These are phyloP conservation scores for Patella caerulea DNA, from an alignment of 2,888 invertebrate genomes.

Conservation along the genomic window DNA sequence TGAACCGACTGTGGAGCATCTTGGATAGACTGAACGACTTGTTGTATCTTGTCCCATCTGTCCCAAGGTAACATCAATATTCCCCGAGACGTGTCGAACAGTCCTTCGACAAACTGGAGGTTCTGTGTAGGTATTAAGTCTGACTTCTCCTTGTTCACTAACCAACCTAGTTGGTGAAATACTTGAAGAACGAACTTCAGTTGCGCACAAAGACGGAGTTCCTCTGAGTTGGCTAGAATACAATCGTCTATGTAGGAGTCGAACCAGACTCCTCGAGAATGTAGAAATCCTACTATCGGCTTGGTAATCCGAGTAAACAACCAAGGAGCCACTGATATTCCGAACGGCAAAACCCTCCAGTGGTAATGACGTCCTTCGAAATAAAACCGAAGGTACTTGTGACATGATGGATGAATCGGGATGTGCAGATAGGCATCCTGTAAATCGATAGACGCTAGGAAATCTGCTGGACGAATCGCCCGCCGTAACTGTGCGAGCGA, in stretches of 20 bases:
- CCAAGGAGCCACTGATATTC: constrained; percentile 17
- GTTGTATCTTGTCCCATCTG: neutral
- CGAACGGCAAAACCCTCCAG: constrained; percentile 10
- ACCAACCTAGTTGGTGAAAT: constrained; percentile 14
- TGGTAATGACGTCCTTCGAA: constrained; percentile 2
- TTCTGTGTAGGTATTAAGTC: neutral
- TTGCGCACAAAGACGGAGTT: neutral
- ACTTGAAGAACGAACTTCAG: neutral
- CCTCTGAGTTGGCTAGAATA: neutral
- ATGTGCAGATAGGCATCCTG: constrained; percentile 15
- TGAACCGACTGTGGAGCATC: no score
- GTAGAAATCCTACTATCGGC: constrained; percentile 5
- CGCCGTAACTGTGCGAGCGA: neutral
- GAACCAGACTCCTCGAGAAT: constrained; percentile 3
- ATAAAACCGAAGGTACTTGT: constrained; percentile 7
- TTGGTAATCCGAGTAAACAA: constrained; percentile 11
- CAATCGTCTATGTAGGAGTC: constrained; percentile 16
- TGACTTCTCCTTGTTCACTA: neutral
- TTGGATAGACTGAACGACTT: no score
- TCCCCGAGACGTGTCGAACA: neutral
- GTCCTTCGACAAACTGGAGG: neutral
- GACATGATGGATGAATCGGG: constrained; percentile 5
- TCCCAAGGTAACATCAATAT: neutral
- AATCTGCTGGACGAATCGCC: neutral
- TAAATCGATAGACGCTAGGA: neutral